Conservation (phyloP, 2,113 vertebrate genomes). For the Oryzias celebensis region DNA sequence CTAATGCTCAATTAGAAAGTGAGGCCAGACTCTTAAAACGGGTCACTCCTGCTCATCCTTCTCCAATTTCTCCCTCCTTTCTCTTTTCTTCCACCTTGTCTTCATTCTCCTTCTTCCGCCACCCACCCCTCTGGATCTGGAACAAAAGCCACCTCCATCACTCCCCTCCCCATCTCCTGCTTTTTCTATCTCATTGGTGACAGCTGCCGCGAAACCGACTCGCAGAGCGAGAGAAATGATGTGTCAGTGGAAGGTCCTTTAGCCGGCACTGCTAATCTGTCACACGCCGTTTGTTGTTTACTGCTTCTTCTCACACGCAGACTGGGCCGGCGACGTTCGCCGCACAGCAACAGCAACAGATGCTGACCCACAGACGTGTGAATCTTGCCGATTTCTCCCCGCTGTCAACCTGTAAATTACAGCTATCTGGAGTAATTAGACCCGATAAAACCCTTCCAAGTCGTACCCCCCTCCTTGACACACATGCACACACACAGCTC, state of each 20-base stretch:
- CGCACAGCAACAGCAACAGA: constrained; percentile 91
- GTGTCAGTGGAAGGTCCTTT: constrained; percentile 87
- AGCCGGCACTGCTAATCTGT: constrained; percentile 82
- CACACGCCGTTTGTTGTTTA: constrained; percentile 83
- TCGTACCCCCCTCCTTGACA: constrained; percentile 58
- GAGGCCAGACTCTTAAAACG: constrained; percentile 74
- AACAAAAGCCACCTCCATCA: constrained; percentile 74
- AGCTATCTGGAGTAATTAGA: constrained; percentile 98
- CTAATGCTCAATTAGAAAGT: constrained; percentile 70
- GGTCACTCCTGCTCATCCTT: constrained; percentile 68
- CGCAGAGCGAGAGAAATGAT: constrained; percentile 82
- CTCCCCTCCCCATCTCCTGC: constrained; percentile 61
- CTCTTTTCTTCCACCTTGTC: constrained; percentile 15
- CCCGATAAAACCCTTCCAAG: constrained; percentile 90
- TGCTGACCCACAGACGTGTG: constrained; percentile 95
- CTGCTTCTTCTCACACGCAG: constrained; percentile 70
- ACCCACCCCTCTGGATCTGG: constrained; percentile 70
- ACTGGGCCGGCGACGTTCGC: constrained; percentile 82
- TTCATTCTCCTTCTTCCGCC: constrained; percentile 49
- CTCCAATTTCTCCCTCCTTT: constrained; percentile 30
- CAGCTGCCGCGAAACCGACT: constrained; percentile 82
- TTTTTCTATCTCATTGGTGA: constrained; percentile 81
- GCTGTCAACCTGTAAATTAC: constrained; percentile 98
- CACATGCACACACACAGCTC: constrained; percentile 33
- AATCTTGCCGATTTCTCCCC: constrained; percentile 90